These are phyloP conservation scores for Nasua narica DNA, from an alignment of 2,797 vertebrate genomes.

Conservation along the genomic window DNA sequence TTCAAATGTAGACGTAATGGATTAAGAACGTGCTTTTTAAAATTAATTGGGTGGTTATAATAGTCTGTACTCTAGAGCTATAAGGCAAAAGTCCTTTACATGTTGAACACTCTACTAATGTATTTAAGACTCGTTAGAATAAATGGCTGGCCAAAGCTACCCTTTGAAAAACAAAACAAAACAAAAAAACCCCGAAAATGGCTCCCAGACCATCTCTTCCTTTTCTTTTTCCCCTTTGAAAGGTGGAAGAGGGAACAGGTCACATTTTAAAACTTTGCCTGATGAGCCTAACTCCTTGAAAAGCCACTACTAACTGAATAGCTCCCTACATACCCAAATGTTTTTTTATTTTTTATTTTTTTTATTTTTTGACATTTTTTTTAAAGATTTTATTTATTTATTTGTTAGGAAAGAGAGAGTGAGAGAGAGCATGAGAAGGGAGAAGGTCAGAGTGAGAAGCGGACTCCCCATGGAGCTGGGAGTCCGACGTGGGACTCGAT, in stretches of 20 bases:
- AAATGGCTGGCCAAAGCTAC: background rate
- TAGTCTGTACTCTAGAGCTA: background rate
- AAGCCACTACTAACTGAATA: conserved; percentile 36
- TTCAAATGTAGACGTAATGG: background rate
- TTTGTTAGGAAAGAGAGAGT: too few species aligned
- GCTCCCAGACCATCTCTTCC: background rate
- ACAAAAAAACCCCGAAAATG: background rate
- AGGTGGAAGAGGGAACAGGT: conserved; percentile 16
- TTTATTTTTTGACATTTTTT: too few species aligned
- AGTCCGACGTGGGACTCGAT: too few species aligned
- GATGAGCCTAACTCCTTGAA: background rate
- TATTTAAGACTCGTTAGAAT: conserved; percentile 56
- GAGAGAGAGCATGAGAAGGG: too few species aligned
- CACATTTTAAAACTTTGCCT: conserved; percentile 41
- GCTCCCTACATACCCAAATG: background rate
- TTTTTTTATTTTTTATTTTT: too few species aligned
- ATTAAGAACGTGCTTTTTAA: background rate
- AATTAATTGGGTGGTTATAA: background rate
- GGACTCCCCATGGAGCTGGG: too few species aligned
- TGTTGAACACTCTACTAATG: background rate
- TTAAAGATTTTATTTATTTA: too few species aligned
- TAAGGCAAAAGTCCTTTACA: conserved; percentile 7
- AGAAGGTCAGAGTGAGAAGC: too few species aligned
- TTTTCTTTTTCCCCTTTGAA: background rate
- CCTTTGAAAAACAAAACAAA: conserved; percentile 32